Percentiles rank a stretch among this genome's conserved stretches.
Evolutionary conservation across 2,888 invertebrate species (phyloP).

Genomic region (Mythimna lalbum): DNA sequence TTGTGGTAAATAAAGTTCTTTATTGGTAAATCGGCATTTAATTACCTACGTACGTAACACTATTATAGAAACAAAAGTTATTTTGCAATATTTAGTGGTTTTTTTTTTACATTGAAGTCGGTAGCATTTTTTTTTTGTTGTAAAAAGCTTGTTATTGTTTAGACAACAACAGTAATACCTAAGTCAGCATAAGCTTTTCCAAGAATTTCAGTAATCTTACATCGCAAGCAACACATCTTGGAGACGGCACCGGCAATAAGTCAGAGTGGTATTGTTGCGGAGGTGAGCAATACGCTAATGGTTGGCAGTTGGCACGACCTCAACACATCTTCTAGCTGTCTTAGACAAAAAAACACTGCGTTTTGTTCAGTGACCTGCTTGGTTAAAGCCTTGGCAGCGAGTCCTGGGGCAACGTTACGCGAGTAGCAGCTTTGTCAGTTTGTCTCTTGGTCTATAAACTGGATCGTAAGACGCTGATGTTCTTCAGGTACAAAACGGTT

Average conservation of each 20-base stretch:
- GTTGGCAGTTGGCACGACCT: constrained; percentile 29
- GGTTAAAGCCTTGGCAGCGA: neutral
- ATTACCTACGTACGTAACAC: too few species aligned
- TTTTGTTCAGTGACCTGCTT: constrained; percentile 22
- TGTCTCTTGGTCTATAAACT: neutral
- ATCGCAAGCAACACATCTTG: constrained; percentile 1
- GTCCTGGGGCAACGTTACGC: neutral
- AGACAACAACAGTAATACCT: neutral
- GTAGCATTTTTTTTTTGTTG: too few species aligned
- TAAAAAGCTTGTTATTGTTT: too few species aligned
- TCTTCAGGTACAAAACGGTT: neutral
- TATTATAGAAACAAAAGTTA: too few species aligned
- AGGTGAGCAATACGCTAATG: constrained; percentile 48
- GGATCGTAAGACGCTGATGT: neutral
- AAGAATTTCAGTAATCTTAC: neutral
- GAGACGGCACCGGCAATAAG: constrained; percentile 30
- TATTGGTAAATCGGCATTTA: too few species aligned
- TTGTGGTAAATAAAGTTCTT: too few species aligned
- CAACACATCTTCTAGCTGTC: neutral
- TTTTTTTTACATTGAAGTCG: too few species aligned
- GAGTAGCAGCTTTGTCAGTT: neutral
- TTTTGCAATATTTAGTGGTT: too few species aligned
- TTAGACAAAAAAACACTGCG: neutral
- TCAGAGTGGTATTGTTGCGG: constrained; percentile 27
- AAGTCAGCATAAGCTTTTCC: neutral